A percentile compares a stretch with the other conserved stretches of the same genome.
phyloP scores from a whole-genome alignment of 2,797 vertebrate genomes.

The Antrozous pallidus region DNA sequence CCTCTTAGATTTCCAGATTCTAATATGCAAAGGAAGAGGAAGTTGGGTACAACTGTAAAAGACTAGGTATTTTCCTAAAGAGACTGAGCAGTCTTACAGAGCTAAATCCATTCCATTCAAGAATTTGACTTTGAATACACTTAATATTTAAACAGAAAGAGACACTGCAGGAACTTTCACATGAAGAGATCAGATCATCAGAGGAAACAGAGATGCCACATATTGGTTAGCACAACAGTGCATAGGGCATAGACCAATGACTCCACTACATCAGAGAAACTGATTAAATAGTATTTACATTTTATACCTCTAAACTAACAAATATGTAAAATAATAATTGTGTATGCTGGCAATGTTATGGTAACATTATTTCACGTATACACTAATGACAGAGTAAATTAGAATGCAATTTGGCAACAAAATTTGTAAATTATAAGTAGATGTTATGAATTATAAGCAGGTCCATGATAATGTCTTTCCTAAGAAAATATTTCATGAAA shows the following conservation, averaged over 20 bases:
- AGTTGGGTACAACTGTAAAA: neutral
- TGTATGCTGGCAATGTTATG: neutral
- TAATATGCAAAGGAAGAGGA: neutral
- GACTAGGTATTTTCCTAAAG: neutral
- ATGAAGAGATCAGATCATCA: neutral
- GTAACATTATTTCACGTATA: neutral
- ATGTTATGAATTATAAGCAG: neutral
- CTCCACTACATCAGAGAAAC: neutral
- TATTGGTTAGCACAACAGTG: neutral
- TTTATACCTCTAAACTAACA: neutral
- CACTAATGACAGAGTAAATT: neutral
- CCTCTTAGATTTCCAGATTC: neutral
- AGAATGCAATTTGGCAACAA: neutral
- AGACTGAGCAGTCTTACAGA: neutral
- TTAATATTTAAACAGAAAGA: neutral
- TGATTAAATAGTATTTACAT: neutral
- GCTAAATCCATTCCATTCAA: neutral
- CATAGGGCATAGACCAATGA: neutral
- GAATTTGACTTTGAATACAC: neutral
- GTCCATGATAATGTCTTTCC: neutral
- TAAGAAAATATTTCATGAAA: neutral
- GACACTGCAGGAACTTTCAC: neutral
- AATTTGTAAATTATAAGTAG: neutral
- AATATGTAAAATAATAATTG: conserved; percentile 2
- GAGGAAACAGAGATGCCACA: neutral